Base-by-base conservation (phyloP, 1,140 invertebrate genomes). In the Phthorimaea operculella region DNA sequence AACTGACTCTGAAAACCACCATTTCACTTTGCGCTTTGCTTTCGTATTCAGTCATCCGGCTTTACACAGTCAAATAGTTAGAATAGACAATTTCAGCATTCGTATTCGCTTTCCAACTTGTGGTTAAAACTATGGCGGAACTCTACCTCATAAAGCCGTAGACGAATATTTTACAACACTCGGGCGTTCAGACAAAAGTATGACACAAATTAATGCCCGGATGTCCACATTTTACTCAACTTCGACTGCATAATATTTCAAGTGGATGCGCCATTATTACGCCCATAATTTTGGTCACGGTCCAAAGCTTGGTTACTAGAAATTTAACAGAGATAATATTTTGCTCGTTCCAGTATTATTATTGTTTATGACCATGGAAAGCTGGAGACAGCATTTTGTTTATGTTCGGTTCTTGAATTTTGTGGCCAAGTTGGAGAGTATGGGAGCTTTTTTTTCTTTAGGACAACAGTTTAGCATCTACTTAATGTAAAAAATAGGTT, bases 161-260 rank as follows among this genome's bases (percentile, higher is more conserved):
- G 49, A 55, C 53, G 53, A 55, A 36, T 54, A 54, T 55, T 45
- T 33, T 55, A 55, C 53, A 55, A 55, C 49, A 48, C 47, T 45
- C 12, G 16, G 10, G n/a, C 33, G 42, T 9, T 34, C 18, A 45
- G 53, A 51, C 5, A 51, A 34, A 51, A 14, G 44, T 36, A 49
- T 45, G 51, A 52, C 21, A 51, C 54, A 60, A 54, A 51, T 58
- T 53, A 54, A 57, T 45, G 16, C 11, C 42, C 52, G 65, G 59
- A 67, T 64, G 64, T 68, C 59, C 65, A 66, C 44, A 17, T 70
- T 72, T 70, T 62, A 66, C 60, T 70, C 65, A 68, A 72, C 63
- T 72, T 64, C 58, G 58, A 64, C 56, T 66, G 54, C 54, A 17
- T 17, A 47, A 68, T 62, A 52, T 62, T 70, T 62, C 63, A 62